phyloP scores from a whole-genome alignment of 2,888 invertebrate genomes.

The Camptogramma bilineatum region DNA sequence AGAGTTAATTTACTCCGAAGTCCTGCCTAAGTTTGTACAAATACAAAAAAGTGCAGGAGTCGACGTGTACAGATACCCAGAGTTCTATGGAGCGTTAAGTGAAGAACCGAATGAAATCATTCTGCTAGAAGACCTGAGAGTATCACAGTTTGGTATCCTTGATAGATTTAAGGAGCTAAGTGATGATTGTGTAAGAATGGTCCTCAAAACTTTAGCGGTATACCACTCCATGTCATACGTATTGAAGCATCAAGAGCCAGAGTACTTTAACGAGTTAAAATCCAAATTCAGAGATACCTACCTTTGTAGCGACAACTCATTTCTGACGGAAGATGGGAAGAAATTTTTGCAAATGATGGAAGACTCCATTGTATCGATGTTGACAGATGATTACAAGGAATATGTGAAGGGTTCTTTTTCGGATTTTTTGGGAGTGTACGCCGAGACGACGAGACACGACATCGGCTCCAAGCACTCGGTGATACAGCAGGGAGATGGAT shows the following conservation, averaged over 20 bases:
- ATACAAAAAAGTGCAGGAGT: constrained; percentile 54
- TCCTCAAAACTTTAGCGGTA: constrained; percentile 57
- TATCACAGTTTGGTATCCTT: constrained; percentile 51
- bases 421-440: constrained; percentile 9
- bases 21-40: constrained; percentile 49
- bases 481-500: constrained; percentile 33
- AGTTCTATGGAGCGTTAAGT: constrained; percentile 32
- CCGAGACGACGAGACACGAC: constrained; percentile 32
- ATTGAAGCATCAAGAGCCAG: constrained; percentile 55
- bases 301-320: constrained; percentile 8
- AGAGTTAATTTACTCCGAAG: constrained; percentile 51
- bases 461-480: constrained; percentile 18
- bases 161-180: constrained; percentile 54
- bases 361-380: constrained; percentile 26
- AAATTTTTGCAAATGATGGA: constrained; percentile 38
- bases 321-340: constrained; percentile 6
- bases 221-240: constrained; percentile 62
- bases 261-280: constrained; percentile 44
- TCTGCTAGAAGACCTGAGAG: constrained; percentile 58
- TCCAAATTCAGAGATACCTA: constrained; percentile 45
- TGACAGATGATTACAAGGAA: constrained; percentile 49
- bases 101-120: constrained; percentile 37
- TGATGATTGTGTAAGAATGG: constrained; percentile 50
- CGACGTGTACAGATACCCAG: constrained; percentile 42
- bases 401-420: constrained; percentile 40